A percentile compares a stretch with the other conserved stretches of the same genome.
These are phyloP conservation scores for Sebastes trivittatus DNA, from an alignment of 2,797 vertebrate genomes.

Conservation along the genomic window DNA sequence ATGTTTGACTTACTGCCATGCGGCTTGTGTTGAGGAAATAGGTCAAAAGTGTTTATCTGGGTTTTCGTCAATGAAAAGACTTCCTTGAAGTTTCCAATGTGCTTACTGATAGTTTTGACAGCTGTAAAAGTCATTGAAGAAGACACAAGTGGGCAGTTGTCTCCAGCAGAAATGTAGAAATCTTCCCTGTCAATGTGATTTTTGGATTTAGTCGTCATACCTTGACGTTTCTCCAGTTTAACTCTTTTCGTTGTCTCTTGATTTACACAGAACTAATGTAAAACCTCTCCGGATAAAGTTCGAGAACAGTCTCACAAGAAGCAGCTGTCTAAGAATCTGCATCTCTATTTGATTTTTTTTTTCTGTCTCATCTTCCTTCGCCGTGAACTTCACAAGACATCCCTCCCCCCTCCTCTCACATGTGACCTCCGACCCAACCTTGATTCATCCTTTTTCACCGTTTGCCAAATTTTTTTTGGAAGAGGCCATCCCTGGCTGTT, in stretches of 20 bases:
- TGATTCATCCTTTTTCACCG: constrained; percentile 33
- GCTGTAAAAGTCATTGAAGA: constrained; percentile 23
- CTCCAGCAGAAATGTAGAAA: constrained; percentile 22
- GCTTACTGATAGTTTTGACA: constrained; percentile 3
- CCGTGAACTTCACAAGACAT: constrained; percentile 35
- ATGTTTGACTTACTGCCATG: background rate
- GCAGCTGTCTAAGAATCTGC: constrained; percentile 8
- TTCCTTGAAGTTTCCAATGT: background rate
- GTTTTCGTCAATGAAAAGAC: background rate
- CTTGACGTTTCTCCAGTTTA: background rate
- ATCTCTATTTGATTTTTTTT: constrained; percentile 21
- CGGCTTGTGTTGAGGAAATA: background rate
- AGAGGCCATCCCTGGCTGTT: constrained; percentile 43
- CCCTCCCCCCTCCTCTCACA: constrained; percentile 5
- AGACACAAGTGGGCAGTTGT: constrained; percentile 15
- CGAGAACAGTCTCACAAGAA: background rate
- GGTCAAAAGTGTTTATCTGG: background rate
- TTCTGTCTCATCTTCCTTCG: background rate
- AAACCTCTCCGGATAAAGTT: background rate
- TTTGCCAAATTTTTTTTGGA: constrained; percentile 35
- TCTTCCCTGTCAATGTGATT: constrained; percentile 9
- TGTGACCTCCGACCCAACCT: constrained; percentile 48
- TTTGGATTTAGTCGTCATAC: background rate
- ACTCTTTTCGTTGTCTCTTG: background rate
- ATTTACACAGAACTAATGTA: background rate